Base-by-base conservation (phyloP, 2,113 vertebrate genomes). In the Rissa tridactyla region DNA sequence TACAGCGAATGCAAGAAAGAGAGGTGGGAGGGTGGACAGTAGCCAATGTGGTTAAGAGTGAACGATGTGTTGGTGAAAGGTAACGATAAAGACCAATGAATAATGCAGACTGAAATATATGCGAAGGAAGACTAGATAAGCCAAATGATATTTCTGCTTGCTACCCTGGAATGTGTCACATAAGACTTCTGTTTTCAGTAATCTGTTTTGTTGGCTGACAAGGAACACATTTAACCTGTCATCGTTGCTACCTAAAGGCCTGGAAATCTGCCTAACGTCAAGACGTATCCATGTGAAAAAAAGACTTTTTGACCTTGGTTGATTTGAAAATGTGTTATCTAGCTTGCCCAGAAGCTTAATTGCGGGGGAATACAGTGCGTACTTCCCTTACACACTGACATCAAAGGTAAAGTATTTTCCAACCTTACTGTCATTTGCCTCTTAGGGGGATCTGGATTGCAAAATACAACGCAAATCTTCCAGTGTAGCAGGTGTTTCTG, bases 301-400 rank as follows among this genome's bases (percentile, higher is more conserved):
- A 93, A 77, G 57, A 69, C 34, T 72, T 95, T 88, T 83, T 87
- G 62, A 97, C 77, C 87, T 94, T 75, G 58, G 55, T 42, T 88
- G 52, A 71, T 94, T 86, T 93, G 68, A 89, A 97, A 95, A 95
- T 34, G n/a, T 84, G 84, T 88, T 95, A 96, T 87, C 88, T 78
- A 80, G 77, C 49, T 95, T 92, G 60, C 86, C 72, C 78, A 95
- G 88, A 91, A 91, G 61, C 64, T 78, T 88, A 73, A 94, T 21
- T 86, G 82, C 15, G 8, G 32, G 69, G 42, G 42, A 92, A 70
- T 40, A 85, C 0, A 0, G 26, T 61, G 16, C 7, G 3, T 77
- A 84, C 21, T 30, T 86, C 62, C 46, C 32, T 90, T 79, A 68
- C 54, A 66, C 1, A 23, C 21, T 79, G 57, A 94, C 69, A 93